Percentiles rank a stretch among this genome's conserved stretches.
phyloP scores from a whole-genome alignment of 2,113 vertebrate genomes.

The human region DNA sequence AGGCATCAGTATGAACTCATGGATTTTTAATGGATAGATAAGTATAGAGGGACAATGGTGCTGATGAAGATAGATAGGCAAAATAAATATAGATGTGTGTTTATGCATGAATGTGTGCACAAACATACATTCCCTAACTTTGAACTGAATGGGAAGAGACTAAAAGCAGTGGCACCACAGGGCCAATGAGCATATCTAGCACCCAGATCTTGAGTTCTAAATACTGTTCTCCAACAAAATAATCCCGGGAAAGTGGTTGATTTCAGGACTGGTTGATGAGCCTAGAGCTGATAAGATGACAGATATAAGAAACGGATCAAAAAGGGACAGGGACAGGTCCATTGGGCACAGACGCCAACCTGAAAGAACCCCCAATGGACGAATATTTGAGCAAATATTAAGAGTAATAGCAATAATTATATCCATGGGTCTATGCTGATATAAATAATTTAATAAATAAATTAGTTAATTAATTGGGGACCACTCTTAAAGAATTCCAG shows the following conservation, averaged over 20 bases:
- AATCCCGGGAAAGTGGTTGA: not conserved
- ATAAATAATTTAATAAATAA: not conserved
- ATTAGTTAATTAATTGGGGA: no score
- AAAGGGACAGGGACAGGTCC: not conserved
- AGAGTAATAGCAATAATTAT: no score
- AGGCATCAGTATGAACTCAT: not conserved
- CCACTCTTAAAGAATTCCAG: not conserved
- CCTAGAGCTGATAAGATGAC: not conserved
- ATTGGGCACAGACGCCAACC: no score
- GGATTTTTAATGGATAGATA: not conserved
- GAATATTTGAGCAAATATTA: no score
- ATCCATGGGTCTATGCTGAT: no score
- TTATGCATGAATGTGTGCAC: not conserved
- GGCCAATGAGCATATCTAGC: not conserved
- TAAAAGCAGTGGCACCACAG: accelerated
- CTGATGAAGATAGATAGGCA: no score
- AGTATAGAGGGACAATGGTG: no score
- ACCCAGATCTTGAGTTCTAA: not conserved
- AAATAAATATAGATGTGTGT: not conserved
- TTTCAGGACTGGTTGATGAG: not conserved
- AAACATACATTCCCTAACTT: not conserved
- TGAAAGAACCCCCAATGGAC: not conserved
- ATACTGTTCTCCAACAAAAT: not conserved
- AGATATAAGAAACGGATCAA: not conserved
- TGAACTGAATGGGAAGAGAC: not conserved